These are phyloP conservation scores for Pagetopsis macropterus DNA, from an alignment of 2,797 vertebrate species.

Conservation along the genomic window DNA sequence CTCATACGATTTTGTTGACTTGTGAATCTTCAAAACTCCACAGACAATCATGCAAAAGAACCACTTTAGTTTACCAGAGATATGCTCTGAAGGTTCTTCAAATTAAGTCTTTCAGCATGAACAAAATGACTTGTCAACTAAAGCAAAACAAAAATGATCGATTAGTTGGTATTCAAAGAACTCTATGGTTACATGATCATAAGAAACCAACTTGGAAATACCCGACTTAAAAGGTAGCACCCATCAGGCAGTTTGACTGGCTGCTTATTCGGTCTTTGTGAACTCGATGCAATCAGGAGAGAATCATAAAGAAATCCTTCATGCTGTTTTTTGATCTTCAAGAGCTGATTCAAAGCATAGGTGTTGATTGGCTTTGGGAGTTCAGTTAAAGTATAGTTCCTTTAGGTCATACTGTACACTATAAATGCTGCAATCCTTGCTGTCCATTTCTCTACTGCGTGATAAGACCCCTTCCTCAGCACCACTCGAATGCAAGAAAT, in stretches of 20 bases:
- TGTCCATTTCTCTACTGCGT: neutral
- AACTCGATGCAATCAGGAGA: slow-evolving; percentile 56
- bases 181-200: neutral
- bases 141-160: too few relatives aligned
- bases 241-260: slow-evolving; percentile 10
- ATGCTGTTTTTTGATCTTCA: slow-evolving; percentile 31
- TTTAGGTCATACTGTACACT: neutral
- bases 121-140: too few relatives aligned
- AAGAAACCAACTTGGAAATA: slow-evolving; percentile 8
- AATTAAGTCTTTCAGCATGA: too few relatives aligned
- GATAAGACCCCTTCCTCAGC: neutral
- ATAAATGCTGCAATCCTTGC: neutral
- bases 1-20: too few relatives aligned
- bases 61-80: too few relatives aligned
- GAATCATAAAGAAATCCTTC: slow-evolving; percentile 29
- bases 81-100: too few relatives aligned
- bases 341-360: slow-evolving; percentile 19
- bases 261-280: slow-evolving; percentile 31
- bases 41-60: too few relatives aligned
- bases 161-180: neutral
- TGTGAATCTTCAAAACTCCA: too few relatives aligned
- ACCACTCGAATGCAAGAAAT: neutral
- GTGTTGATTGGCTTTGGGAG: slow-evolving; percentile 25
- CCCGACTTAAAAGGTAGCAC: neutral
- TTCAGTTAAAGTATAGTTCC: slow-evolving; percentile 13